phyloP scores from a whole-genome alignment of 2,888 invertebrate genomes.

The Odontomyia ornata region DNA sequence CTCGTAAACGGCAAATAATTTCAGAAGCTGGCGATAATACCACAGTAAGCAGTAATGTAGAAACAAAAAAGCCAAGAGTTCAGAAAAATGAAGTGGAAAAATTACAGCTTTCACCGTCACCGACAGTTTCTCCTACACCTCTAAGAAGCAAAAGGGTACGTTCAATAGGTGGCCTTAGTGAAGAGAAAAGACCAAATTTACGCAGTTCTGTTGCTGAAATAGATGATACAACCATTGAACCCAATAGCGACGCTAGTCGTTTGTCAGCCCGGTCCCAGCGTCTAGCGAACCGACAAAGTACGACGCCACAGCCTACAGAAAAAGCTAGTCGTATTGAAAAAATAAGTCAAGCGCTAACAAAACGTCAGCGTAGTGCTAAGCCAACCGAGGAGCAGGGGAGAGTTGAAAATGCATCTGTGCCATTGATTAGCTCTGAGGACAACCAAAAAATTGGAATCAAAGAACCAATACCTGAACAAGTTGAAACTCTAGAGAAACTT shows the following conservation, averaged over 20 bases:
- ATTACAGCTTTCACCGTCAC: slow-evolving; percentile 21
- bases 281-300: slow-evolving; percentile 45
- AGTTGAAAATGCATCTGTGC: neutral
- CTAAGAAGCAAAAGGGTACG: slow-evolving; percentile 33
- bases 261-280: slow-evolving; percentile 47
- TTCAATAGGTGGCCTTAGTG: neutral
- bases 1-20: slow-evolving; percentile 14
- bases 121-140: slow-evolving; percentile 18
- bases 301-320: slow-evolving; percentile 43
- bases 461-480: neutral
- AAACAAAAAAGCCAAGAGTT: slow-evolving; percentile 41
- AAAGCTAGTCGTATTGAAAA: slow-evolving; percentile 43
- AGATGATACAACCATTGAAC: neutral
- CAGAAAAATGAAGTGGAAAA: slow-evolving; percentile 45
- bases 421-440: no score
- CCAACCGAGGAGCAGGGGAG: neutral
- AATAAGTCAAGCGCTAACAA: slow-evolving; percentile 31
- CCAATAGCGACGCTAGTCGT: neutral
- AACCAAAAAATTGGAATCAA: neutral
- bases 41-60: neutral
- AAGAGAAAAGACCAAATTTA: slow-evolving; percentile 4
- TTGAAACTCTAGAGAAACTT: slow-evolving; percentile 32
- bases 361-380: slow-evolving; percentile 27
- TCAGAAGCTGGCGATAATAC: slow-evolving; percentile 24
- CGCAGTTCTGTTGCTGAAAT: neutral